Evolutionary conservation across 1,140 invertebrate species (phyloP).

Genomic region (Cardiocondyla obscurior): DNA sequence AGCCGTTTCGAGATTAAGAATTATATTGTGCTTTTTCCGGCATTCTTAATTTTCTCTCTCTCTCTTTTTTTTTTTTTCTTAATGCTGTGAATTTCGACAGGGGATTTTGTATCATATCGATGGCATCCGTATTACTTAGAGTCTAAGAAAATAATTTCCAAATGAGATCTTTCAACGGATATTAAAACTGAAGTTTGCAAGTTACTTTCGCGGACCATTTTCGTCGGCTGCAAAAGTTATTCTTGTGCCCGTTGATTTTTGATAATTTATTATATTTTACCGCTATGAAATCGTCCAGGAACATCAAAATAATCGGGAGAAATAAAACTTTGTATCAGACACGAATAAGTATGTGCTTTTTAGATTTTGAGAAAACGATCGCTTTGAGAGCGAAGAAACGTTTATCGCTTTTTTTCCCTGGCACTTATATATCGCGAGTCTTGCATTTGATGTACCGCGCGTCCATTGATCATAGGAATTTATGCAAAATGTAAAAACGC

Average conservation of each 20-base stretch:
- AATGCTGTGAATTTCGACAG: too few species aligned
- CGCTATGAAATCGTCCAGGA: background rate
- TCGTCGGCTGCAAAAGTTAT: background rate
- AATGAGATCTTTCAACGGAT: background rate
- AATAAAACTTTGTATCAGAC: background rate
- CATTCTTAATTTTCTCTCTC: background rate
- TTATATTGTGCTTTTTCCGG: background rate
- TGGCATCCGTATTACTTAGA: background rate
- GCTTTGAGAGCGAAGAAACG: background rate
- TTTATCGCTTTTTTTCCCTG: background rate
- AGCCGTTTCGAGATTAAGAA: background rate
- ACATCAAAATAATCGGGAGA: background rate
- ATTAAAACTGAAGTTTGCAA: slow-evolving; percentile 9
- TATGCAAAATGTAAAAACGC: slow-evolving; percentile 4
- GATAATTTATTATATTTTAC: background rate
- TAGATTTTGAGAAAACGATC: background rate
- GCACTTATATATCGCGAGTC: background rate
- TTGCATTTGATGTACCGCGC: background rate
- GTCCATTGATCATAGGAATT: background rate
- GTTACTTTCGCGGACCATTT: background rate
- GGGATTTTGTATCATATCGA: background rate
- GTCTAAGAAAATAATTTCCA: background rate
- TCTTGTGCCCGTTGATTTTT: background rate
- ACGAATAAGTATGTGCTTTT: background rate
- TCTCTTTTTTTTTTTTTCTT: background rate